Percentiles rank a stretch among this genome's conserved stretches.
These are phyloP conservation scores for Bellardia pandia DNA, from an alignment of 2,888 invertebrate species.

Conservation along the genomic window DNA sequence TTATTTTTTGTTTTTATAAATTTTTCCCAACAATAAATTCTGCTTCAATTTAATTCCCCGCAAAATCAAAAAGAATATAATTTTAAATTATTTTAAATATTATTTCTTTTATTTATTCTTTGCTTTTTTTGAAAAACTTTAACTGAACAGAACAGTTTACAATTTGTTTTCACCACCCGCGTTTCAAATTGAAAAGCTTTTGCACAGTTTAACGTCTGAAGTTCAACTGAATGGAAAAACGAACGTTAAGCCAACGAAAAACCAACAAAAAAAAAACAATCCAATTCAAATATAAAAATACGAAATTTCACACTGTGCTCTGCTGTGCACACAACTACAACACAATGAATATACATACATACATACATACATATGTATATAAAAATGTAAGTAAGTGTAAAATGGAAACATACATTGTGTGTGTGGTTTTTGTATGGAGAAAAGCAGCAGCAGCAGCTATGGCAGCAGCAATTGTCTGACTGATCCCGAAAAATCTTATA, in stretches of 20 bases:
- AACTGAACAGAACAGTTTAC: conserved; percentile 4
- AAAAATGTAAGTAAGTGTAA: background rate
- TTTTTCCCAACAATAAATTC: no score
- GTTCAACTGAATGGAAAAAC: conserved; percentile 80
- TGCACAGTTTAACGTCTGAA: conserved; percentile 83
- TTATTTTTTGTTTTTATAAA: background rate
- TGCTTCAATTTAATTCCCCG: background rate
- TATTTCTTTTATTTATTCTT: conserved; percentile 21
- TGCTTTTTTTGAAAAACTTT: background rate
- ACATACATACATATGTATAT: background rate
- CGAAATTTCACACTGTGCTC: conserved; percentile 70
- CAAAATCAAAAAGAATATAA: background rate
- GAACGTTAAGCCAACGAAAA: conserved; percentile 69
- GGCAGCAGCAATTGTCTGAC: conserved; percentile 58
- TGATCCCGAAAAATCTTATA: conserved; percentile 74
- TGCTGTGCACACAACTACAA: conserved; percentile 50
- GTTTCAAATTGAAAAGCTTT: conserved; percentile 77
- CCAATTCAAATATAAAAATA: conserved; percentile 39
- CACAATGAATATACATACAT: background rate
- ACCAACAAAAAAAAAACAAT: conserved; percentile 39
- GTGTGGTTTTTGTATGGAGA: background rate
- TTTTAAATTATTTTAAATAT: background rate
- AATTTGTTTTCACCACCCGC: conserved; percentile 74
- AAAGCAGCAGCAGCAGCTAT: conserved; percentile 15
- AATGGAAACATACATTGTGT: background rate